Evolutionary conservation across 2,797 vertebrate genomes (phyloP), one percentile per base, ranked within the genome.

Genomic region (Vultur gryphus): DNA sequence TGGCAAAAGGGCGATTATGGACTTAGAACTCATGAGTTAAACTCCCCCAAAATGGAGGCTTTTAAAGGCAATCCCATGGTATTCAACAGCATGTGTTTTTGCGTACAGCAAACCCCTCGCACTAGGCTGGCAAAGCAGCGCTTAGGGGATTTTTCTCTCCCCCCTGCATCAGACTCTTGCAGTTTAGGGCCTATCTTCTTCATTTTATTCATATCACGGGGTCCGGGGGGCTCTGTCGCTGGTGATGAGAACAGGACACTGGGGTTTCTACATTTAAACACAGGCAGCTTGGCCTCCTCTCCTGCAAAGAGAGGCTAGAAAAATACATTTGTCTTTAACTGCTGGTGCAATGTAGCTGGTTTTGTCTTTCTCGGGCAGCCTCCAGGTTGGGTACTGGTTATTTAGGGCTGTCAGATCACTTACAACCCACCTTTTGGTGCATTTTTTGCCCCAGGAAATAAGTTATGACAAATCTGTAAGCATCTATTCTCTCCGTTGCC

Each of bases 261-360:
- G 35, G 6, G 6, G 4, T 73, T 92, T 80, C 66, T 49, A 17
- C 12, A 4, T 54, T 67, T 41, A 39, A 46, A 3, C 7, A 7
- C 0, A 1, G 11, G 1, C 20, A 26, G 24, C 18, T 75, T 17
- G 8, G 1, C 23, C 11, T 7, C 7, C 7, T 43, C 7, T 15
- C 39, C 31, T 39, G 49, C 39, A n/a, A 4, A 1, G 10, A 72
- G 33, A 41, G 5, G n/a, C 41, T 79, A 25, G 54, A 71, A 31
- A 55, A 29, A 20, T 6, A 5, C 6, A 6, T 49, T 51, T 35
- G 4, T n/a, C 28, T 76, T 44, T 77, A 6, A 3, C 15, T 87
- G 26, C 54, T 69, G 35, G 11, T 7, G 8, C 11, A 4, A 3
- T 8, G 12, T 10, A 17, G 26, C 31, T 81, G 49, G 12, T 52